Evolutionary conservation across 1,140 invertebrate species (phyloP).

Genomic region (Papilio polyxenes): DNA sequence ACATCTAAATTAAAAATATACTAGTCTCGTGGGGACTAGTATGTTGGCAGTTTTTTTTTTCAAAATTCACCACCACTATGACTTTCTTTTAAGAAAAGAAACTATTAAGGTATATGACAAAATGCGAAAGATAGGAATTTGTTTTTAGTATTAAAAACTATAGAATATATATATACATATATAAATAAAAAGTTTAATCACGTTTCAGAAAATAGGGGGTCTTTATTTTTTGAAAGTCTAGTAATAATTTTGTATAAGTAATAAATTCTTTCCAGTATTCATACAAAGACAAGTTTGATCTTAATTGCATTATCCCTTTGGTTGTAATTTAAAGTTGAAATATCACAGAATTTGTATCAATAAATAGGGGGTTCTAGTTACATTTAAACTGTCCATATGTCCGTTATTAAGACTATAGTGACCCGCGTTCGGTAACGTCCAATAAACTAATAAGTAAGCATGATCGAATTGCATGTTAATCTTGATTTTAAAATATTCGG

Average conservation of each 20-base stretch:
- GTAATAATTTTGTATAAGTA: too few relatives aligned
- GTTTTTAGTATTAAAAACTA: too few relatives aligned
- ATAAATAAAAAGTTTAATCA: too few relatives aligned
- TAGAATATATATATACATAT: too few relatives aligned
- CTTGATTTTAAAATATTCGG: conserved; percentile 19
- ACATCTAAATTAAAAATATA: too few relatives aligned
- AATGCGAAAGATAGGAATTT: neutral
- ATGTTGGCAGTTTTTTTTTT: too few relatives aligned
- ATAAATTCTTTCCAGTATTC: neutral
- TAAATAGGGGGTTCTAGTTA: neutral
- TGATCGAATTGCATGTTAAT: neutral
- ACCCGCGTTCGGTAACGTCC: conserved; percentile 17
- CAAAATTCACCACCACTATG: too few relatives aligned
- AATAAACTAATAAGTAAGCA: conserved; percentile 3
- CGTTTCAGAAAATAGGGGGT: too few relatives aligned
- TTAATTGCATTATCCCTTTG: neutral
- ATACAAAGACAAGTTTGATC: neutral
- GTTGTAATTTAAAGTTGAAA: neutral
- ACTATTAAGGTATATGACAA: neutral
- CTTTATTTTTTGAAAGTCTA: too few relatives aligned
- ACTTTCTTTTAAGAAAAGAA: too few relatives aligned
- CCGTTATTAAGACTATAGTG: neutral
- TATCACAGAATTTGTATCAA: neutral
- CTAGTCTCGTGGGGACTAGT: too few relatives aligned
- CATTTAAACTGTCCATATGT: conserved; percentile 8